Percentiles rank a stretch among this genome's conserved stretches.
Evolutionary conservation across 2,113 vertebrate species (phyloP).

Genomic region (Odocoileus hemionus): DNA sequence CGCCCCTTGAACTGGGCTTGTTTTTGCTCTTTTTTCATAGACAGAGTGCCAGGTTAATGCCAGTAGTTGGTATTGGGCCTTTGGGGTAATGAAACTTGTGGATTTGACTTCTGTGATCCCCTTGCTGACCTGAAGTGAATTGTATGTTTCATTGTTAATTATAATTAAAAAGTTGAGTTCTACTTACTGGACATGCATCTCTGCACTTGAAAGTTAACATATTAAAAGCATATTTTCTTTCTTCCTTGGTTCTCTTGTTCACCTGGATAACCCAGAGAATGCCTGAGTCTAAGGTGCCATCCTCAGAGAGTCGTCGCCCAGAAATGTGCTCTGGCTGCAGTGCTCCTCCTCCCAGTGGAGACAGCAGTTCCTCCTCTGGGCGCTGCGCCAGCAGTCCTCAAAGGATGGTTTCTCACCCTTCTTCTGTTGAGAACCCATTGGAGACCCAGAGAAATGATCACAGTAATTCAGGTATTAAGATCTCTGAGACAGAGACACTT

Average conservation of each 20-base stretch:
- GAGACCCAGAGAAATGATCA: constrained; percentile 63
- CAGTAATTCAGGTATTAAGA: constrained; percentile 60
- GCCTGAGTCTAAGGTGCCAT: constrained; percentile 70
- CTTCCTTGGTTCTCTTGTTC: constrained; percentile 74
- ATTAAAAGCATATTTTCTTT: constrained; percentile 75
- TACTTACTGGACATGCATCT: constrained; percentile 74
- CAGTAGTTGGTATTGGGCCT: not conserved
- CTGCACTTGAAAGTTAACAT: constrained; percentile 70
- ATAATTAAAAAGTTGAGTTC: constrained; percentile 62
- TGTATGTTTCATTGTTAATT: constrained; percentile 58
- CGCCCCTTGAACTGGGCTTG: not conserved
- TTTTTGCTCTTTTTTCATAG: constrained; percentile 32
- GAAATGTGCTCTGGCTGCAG: constrained; percentile 71
- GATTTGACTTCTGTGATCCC: constrained; percentile 25
- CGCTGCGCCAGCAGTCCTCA: constrained; percentile 67
- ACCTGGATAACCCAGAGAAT: constrained; percentile 75
- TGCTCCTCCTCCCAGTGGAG: constrained; percentile 66
- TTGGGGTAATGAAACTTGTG: constrained; percentile 38
- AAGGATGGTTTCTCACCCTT: constrained; percentile 68
- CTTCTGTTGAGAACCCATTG: constrained; percentile 63
- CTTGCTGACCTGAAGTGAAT: constrained; percentile 43
- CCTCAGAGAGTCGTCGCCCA: constrained; percentile 71
- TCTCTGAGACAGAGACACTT: constrained; percentile 58
- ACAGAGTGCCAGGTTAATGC: not conserved
- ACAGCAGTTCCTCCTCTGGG: constrained; percentile 66